Evolutionary conservation across 2,888 invertebrate genomes (phyloP).

Genomic region (Mythimna vitellina): DNA sequence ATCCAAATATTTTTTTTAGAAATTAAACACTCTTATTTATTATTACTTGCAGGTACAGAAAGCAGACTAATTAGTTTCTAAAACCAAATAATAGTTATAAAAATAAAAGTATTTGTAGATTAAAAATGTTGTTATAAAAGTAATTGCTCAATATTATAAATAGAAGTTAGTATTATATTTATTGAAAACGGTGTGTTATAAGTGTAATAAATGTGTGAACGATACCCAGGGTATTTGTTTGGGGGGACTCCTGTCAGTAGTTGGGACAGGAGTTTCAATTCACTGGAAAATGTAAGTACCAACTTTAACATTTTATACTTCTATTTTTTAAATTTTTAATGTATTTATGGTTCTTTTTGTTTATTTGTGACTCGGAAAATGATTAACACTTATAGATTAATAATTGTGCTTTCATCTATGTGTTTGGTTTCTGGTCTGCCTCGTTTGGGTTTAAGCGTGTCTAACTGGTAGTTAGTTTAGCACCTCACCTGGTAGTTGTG

Average conservation of each 20-base stretch:
- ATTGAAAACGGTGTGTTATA: constrained; percentile 56
- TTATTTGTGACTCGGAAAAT: neutral
- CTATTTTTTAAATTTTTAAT: neutral
- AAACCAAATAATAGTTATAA: constrained; percentile 51
- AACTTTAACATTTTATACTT: neutral
- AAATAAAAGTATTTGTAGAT: constrained; percentile 51
- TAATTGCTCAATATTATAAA: constrained; percentile 76
- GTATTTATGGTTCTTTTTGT: neutral
- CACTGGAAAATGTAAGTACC: constrained; percentile 86
- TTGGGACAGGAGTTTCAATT: constrained; percentile 87
- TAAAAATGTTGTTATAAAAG: constrained; percentile 69
- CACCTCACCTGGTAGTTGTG: too few species aligned
- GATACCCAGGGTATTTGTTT: constrained; percentile 86
- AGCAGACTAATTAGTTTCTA: constrained; percentile 55
- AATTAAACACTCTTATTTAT: neutral
- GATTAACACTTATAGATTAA: neutral
- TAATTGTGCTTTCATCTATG: too few species aligned
- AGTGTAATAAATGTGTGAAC: constrained; percentile 82
- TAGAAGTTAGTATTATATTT: constrained; percentile 62
- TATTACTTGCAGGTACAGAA: constrained; percentile 55
- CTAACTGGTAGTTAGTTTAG: too few species aligned
- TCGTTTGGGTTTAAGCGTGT: too few species aligned
- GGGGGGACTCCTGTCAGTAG: constrained; percentile 88
- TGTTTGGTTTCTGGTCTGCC: too few species aligned
- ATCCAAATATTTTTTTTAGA: neutral